Conservation (phyloP, 2,113 vertebrate genomes). For the Gambusia holbrooki region DNA sequence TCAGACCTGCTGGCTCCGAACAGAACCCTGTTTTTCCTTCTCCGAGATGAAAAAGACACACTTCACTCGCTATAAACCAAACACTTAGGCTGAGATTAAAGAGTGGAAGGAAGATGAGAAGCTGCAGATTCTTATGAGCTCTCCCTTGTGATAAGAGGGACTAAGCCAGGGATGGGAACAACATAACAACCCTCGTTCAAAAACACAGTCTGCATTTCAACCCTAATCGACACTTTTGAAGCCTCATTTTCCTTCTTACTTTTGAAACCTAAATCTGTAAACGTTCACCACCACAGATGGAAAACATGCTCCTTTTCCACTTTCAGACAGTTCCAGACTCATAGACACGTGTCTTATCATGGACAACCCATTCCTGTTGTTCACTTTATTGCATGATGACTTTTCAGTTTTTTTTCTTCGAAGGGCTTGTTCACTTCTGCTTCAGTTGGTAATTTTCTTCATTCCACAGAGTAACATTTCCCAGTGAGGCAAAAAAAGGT, state of each 20-base stretch:
- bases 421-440: constrained; percentile 6
- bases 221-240: constrained; percentile 1
- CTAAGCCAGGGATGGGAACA: constrained; percentile 28
- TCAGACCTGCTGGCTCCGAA: constrained; percentile 44
- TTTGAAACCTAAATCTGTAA: background rate
- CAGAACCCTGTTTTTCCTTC: constrained; percentile 65
- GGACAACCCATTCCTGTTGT: background rate
- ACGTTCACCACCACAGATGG: constrained; percentile 9
- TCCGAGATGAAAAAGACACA: constrained; percentile 37
- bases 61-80: constrained; percentile 49
- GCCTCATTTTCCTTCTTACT: constrained; percentile 16
- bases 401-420: background rate
- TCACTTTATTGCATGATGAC: background rate
- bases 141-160: constrained; percentile 32
- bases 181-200: constrained; percentile 1
- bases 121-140: constrained; percentile 49
- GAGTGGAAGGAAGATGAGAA: constrained; percentile 33
- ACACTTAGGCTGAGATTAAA: constrained; percentile 57
- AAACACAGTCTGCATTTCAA: constrained; percentile 44
- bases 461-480: constrained; percentile 16
- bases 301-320: constrained; percentile 10
- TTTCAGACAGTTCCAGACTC: constrained; percentile 5
- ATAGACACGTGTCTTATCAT: constrained; percentile 7
- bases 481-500: constrained; percentile 15
- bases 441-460: constrained; percentile 9